A percentile compares a stretch with the other conserved stretches of the same genome.
phyloP scores from a whole-genome alignment of 2,113 vertebrate species.

The Crotalus tigris region DNA sequence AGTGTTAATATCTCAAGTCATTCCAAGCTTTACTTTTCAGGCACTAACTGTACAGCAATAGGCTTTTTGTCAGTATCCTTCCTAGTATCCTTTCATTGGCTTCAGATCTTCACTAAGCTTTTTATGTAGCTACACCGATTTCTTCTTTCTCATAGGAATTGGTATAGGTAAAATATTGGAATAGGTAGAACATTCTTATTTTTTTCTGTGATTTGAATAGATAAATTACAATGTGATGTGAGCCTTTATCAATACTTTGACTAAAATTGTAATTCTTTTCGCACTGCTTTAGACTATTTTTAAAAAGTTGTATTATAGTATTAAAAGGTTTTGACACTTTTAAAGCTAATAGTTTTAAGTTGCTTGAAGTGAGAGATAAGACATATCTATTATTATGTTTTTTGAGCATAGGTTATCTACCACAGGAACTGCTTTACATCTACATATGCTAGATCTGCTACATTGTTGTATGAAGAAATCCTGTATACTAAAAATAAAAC shows the following conservation, averaged over 20 bases:
- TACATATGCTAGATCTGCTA: background rate
- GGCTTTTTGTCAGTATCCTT: background rate
- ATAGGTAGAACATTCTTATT: background rate
- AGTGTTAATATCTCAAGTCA: background rate
- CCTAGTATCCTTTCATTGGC: background rate
- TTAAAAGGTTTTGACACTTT: background rate
- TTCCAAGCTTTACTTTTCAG: background rate
- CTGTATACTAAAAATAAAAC: conserved; percentile 5
- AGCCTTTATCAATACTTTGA: background rate
- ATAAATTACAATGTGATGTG: background rate
- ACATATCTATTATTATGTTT: background rate
- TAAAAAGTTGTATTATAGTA: background rate
- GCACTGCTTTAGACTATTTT: background rate
- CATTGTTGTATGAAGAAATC: background rate
- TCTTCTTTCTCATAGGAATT: background rate
- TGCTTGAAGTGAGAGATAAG: background rate
- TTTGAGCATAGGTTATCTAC: background rate
- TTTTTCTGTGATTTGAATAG: background rate
- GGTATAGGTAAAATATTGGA: background rate
- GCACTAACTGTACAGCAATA: background rate
- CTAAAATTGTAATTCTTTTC: background rate
- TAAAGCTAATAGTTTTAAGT: background rate
- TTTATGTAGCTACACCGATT: background rate
- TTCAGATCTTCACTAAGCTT: background rate
- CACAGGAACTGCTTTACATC: background rate